Evolutionary conservation across 2,797 vertebrate species (phyloP).

Genomic region (Sebastes ruberrimus): DNA sequence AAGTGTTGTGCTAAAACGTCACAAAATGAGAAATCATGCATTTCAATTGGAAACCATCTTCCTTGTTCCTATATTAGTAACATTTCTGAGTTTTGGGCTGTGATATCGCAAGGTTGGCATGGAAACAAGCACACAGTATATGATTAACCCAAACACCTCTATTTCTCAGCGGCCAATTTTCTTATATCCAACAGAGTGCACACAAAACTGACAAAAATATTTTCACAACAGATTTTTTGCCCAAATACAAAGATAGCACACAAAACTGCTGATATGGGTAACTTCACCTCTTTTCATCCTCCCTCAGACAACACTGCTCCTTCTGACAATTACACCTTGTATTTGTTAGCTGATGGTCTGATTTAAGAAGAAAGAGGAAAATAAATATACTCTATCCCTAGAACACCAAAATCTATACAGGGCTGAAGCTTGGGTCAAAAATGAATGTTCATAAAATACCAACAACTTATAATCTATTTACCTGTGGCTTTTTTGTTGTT

Average conservation of each 20-base stretch:
- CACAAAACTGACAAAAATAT: conserved; percentile 14
- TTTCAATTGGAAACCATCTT: conserved; percentile 25
- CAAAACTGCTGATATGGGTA: background rate
- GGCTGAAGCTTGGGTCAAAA: background rate
- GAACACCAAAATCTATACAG: background rate
- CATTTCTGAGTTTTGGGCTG: conserved; percentile 36
- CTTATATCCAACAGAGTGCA: conserved; percentile 31
- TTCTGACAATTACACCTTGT: background rate
- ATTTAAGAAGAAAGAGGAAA: background rate
- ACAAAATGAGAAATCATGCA: conserved; percentile 16
- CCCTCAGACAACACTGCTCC: background rate
- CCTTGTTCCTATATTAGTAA: conserved; percentile 45
- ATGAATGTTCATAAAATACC: conserved; percentile 2
- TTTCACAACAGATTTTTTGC: conserved; percentile 11
- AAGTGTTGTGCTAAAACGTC: conserved; percentile 1
- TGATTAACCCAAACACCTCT: conserved; percentile 62
- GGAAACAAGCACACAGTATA: conserved; percentile 71
- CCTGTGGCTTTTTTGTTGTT: background rate
- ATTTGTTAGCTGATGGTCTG: background rate
- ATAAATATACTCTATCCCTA: background rate
- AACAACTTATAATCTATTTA: background rate
- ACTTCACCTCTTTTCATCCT: background rate
- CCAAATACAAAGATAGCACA: background rate
- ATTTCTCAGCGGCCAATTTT: conserved; percentile 38
- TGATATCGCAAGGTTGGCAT: conserved; percentile 69